A percentile compares a stretch with the other conserved stretches of the same genome.
These are phyloP conservation scores for Psilanteris sp. DNA, from an alignment of 1,140 invertebrate species.

Conservation along the genomic window DNA sequence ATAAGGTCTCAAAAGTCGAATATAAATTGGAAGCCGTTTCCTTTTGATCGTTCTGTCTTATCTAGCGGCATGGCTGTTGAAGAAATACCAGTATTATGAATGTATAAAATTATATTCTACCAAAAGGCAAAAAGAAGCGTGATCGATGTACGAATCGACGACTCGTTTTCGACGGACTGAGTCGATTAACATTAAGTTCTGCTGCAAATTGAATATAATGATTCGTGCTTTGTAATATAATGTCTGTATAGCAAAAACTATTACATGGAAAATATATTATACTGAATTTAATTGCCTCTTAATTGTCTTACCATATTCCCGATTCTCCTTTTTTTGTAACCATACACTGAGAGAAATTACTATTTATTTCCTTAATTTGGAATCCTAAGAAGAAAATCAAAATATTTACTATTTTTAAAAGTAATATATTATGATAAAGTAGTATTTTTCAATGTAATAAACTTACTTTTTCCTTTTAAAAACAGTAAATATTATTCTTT, in stretches of 20 bases:
- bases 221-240: constrained; percentile 80
- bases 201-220: constrained; percentile 69
- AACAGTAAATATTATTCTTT: too few species aligned
- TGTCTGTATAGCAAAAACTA: constrained; percentile 81
- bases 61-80: constrained; percentile 67
- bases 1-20: constrained; percentile 21
- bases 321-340: too few species aligned
- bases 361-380: too few species aligned
- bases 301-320: too few species aligned
- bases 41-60: constrained; percentile 62
- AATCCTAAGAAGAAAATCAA: too few species aligned
- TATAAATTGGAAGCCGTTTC: constrained; percentile 39
- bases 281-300: constrained; percentile 81
- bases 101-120: constrained; percentile 77
- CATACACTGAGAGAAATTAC: too few species aligned
- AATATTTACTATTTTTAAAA: too few species aligned
- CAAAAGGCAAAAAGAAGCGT: constrained; percentile 58
- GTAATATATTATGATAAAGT: too few species aligned
- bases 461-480: too few species aligned
- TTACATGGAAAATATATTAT: constrained; percentile 81
- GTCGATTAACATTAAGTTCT: constrained; percentile 66
- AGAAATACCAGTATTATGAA: constrained; percentile 80
- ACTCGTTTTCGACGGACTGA: constrained; percentile 37
- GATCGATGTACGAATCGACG: constrained; percentile 62
- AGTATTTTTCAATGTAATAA: too few species aligned